phyloP scores from a whole-genome alignment of 2,797 vertebrate species.

The Platyrinchus mystaceus region DNA sequence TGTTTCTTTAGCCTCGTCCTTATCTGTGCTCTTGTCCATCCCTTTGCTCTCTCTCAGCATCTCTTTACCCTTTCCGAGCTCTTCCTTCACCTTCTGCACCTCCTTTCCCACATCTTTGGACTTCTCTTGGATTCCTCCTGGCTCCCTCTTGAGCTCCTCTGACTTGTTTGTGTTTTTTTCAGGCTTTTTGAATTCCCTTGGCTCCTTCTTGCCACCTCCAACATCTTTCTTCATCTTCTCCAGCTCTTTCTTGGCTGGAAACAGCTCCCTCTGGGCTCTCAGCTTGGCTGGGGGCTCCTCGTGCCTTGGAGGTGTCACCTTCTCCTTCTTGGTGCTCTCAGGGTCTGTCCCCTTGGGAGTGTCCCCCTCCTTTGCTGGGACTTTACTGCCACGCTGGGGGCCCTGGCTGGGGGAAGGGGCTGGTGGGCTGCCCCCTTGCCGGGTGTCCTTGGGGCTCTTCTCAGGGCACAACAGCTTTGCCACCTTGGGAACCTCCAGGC shows the following conservation, averaged over 20 bases:
- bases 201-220: neutral
- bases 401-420: neutral
- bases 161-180: neutral
- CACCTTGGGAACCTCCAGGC: neutral
- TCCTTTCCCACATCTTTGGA: neutral
- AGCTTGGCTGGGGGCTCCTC: neutral
- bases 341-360: neutral
- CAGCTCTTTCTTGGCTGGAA: neutral
- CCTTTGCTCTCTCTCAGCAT: neutral
- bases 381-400: neutral
- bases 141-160: neutral
- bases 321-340: neutral
- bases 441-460: neutral
- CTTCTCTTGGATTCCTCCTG: neutral
- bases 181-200: neutral
- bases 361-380: neutral
- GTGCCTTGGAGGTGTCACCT: neutral
- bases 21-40: neutral
- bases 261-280: neutral
- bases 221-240: conserved; percentile 5
- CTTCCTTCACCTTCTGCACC: neutral
- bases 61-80: neutral
- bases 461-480: neutral
- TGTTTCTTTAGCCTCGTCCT: conserved; percentile 41
- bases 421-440: fast-evolving